A percentile compares a stretch with the other conserved stretches of the same genome.
Conservation (phyloP, 2,797 vertebrate species). For the Falco cherrug region DNA sequence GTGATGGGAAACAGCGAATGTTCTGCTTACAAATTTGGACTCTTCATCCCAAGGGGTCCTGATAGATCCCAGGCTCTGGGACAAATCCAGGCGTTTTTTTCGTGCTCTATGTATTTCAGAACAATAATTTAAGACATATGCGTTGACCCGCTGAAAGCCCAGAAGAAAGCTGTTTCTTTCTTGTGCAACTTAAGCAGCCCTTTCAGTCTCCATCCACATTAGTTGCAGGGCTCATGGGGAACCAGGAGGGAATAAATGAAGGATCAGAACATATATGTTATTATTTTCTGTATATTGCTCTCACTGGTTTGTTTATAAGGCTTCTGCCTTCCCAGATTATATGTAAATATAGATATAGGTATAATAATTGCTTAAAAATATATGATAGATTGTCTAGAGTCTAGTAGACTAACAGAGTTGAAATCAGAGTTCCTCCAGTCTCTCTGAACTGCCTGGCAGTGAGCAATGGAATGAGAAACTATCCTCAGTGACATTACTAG, state of each 20-base stretch:
- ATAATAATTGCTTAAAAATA: not conserved
- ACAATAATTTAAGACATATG: conserved; percentile 5
- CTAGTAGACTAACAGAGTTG: not conserved
- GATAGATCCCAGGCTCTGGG: not conserved
- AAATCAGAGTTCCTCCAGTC: not conserved
- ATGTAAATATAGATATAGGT: not conserved
- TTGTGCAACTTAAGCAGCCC: not conserved
- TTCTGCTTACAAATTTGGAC: conserved; percentile 40
- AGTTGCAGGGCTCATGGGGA: not conserved
- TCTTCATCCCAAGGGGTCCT: conserved; percentile 19
- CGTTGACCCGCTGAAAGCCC: not conserved
- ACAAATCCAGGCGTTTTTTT: conserved; percentile 14
- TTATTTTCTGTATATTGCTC: not conserved
- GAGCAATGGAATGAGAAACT: not conserved
- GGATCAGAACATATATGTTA: not conserved
- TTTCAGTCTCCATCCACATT: not conserved
- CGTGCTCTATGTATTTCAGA: not conserved
- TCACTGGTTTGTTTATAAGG: not conserved
- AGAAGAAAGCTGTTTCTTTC: not conserved
- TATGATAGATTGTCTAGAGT: not conserved
- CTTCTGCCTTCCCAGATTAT: not conserved
- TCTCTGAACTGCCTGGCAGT: not conserved
- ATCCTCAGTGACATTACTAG: not conserved
- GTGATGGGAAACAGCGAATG: conserved; percentile 40
- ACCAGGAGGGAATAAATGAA: not conserved